Conservation (phyloP, 2,797 vertebrate genomes). For the Catharus ustulatus region DNA sequence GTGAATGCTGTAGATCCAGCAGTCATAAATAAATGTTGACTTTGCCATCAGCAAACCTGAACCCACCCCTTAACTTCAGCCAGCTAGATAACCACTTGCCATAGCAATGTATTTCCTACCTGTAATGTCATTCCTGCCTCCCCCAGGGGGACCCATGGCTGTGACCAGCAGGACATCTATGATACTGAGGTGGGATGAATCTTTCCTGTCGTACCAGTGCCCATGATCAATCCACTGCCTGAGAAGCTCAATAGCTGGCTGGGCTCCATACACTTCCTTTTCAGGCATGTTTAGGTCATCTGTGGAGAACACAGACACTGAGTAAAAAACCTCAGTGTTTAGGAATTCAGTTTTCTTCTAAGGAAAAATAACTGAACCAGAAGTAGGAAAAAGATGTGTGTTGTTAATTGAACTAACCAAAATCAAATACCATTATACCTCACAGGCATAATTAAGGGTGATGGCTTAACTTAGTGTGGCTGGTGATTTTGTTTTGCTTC, state of each 20-base stretch:
- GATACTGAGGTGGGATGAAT: constrained; percentile 84
- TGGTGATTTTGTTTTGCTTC: neutral
- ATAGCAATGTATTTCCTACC: constrained; percentile 70
- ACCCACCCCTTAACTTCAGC: neutral
- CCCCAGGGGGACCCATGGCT: constrained; percentile 94
- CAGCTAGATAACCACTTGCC: neutral
- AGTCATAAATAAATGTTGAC: neutral
- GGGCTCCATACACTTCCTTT: constrained; percentile 92
- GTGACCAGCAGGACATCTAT: constrained; percentile 85
- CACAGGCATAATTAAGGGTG: neutral
- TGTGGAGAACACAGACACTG: constrained; percentile 34
- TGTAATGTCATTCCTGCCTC: constrained; percentile 91
- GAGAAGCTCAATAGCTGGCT: constrained; percentile 92
- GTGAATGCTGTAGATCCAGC: neutral
- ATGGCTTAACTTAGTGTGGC: neutral
- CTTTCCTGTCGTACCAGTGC: constrained; percentile 94
- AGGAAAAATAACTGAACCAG: neutral
- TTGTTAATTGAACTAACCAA: neutral
- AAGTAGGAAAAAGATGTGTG: neutral
- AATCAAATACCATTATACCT: neutral
- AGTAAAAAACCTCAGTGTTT: neutral
- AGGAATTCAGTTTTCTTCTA: neutral
- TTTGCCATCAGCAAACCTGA: neutral
- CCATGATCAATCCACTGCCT: constrained; percentile 91
- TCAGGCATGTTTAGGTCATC: constrained; percentile 97